Conservation (phyloP, 2,113 vertebrate genomes). For the Alces alces region DNA sequence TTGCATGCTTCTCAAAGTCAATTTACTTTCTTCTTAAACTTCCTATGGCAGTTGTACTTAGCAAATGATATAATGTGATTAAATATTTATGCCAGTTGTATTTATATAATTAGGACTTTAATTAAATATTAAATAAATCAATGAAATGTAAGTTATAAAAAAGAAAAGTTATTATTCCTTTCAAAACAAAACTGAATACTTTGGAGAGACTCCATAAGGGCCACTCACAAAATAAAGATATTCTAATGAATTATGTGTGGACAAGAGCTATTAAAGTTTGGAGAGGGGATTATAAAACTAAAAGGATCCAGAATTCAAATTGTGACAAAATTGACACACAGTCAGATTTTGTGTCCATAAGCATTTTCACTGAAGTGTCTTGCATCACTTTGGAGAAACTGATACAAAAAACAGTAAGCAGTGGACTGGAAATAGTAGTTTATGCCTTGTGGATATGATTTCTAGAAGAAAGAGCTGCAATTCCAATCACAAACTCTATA, state of each 20-base stretch:
- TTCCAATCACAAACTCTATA: not conserved
- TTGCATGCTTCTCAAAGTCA: not conserved
- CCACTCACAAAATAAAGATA: slow-evolving; percentile 16
- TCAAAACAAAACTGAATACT: not conserved
- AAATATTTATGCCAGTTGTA: slow-evolving; percentile 14
- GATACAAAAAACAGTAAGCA: not conserved
- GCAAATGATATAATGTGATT: not conserved
- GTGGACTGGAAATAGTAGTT: not conserved
- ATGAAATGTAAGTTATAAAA: not conserved
- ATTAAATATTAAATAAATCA: slow-evolving; percentile 42
- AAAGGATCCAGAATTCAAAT: not conserved
- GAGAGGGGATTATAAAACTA: not conserved
- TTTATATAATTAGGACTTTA: slow-evolving; percentile 41
- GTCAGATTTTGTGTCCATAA: not conserved
- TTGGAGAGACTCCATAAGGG: not conserved
- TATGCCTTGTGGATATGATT: not conserved
- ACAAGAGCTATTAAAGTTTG: not conserved
- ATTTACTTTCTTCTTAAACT: not conserved
- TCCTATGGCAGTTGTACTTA: not conserved
- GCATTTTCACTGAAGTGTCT: not conserved
- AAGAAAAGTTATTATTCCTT: not conserved
- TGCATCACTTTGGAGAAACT: not conserved
- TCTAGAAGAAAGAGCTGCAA: not conserved
- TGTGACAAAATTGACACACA: not conserved
- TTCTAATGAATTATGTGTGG: not conserved